These are phyloP conservation scores for Argyrosomus japonicus DNA, from an alignment of 2,113 vertebrate species.

Conservation along the genomic window DNA sequence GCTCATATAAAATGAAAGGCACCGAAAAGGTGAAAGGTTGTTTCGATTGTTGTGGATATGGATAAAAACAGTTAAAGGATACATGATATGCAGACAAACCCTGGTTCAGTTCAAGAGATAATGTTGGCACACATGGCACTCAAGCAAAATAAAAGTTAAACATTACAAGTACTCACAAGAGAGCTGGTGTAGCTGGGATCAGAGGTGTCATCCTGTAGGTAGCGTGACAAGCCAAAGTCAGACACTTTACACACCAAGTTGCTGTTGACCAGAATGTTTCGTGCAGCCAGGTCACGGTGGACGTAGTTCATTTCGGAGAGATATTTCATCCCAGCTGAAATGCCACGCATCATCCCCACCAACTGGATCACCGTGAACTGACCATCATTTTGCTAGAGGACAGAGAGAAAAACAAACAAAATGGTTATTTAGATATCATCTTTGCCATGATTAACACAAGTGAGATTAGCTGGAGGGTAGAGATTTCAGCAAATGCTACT, in stretches of 20 bases:
- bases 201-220: slow-evolving; percentile 96
- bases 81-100: slow-evolving; percentile 7
- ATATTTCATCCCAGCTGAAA: slow-evolving; percentile 98
- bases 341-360: slow-evolving; percentile 98
- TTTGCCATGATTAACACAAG: slow-evolving; percentile 2
- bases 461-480: slow-evolving; percentile 26
- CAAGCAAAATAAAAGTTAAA: not conserved
- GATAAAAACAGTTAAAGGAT: slow-evolving; percentile 14
- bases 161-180: slow-evolving; percentile 84
- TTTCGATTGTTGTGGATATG: not conserved
- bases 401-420: slow-evolving; percentile 37
- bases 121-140: not conserved
- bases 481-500: slow-evolving; percentile 19
- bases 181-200: slow-evolving; percentile 99
- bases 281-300: slow-evolving; percentile 95
- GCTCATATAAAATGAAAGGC: slow-evolving; percentile 69
- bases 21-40: slow-evolving; percentile 65
- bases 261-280: slow-evolving; percentile 98
- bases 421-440: not conserved
- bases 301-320: slow-evolving; percentile 98
- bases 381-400: slow-evolving; percentile 94
- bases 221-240: slow-evolving; percentile 96
- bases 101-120: not conserved
- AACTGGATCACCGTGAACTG: slow-evolving; percentile 99
- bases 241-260: slow-evolving; percentile 99